Base-by-base conservation (phyloP, 2,888 invertebrate genomes). In the Eilema depressum region DNA sequence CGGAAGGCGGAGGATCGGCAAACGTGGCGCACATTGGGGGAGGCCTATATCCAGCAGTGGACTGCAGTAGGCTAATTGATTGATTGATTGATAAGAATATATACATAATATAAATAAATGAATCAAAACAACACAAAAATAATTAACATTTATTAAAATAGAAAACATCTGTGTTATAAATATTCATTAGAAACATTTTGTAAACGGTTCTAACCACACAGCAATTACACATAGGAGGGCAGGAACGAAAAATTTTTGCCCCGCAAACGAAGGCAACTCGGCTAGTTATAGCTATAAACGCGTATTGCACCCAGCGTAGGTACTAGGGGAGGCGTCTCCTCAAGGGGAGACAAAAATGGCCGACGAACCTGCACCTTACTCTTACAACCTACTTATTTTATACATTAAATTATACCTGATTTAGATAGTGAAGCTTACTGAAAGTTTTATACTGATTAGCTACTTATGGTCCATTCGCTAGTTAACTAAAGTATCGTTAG, bases 291-390 rank as follows among this genome's bases (percentile, higher is more conserved):
- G 77, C 62, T 83, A 76, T 82, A 72, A 68, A 28, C 75, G 63
- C 73, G 63, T 68, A 63, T 73, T 71, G 75, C 66, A 80, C 65
- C 65, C 74, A 77, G 66, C 66, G 80, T 81, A 80, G 80, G 78
- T 83, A 82, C 74, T 41, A 77, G 79, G 75, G 78, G 73, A 69
- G 78, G 82, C 74, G 87, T 87, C 89, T 85, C 86, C 73, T 83
- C 79, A 87, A 85, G 81, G 92, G 92, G 92, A 90, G 90, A 92
- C 90, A 92, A 94, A 93, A 93, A 95, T 94, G 94, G 94, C 93
- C 89, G 93, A 71, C 80, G 76, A 62, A 80, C 85, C 81, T 88
- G 88, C 87, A 86, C 80, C 86, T 87, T 86, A 77, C 84, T 83
- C 66, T 78, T 79, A 81, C 80, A 70, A 63, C 72, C 69, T 69